These are phyloP conservation scores for Tenthredo amoena DNA, from an alignment of 2,888 invertebrate species.

Conservation along the genomic window DNA sequence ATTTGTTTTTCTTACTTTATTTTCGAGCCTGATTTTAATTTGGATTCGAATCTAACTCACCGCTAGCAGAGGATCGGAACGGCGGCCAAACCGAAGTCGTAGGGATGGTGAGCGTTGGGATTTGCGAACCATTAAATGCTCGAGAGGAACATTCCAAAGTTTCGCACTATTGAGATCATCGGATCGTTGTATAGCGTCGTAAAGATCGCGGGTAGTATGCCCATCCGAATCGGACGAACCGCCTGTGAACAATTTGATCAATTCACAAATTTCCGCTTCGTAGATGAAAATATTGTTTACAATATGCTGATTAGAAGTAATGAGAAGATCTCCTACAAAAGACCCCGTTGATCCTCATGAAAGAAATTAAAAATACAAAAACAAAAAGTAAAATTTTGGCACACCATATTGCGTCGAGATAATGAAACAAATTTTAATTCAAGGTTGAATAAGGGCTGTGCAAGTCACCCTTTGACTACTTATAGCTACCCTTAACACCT, in stretches of 20 bases:
- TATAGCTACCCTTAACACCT: not conserved
- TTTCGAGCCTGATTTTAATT: not conserved
- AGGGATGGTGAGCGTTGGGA: slow-evolving; percentile 72
- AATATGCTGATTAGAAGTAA: not conserved
- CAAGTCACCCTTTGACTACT: not conserved
- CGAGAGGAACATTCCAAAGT: slow-evolving; percentile 58
- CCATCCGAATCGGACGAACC: slow-evolving; percentile 16
- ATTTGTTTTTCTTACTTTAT: not conserved
- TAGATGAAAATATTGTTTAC: not conserved
- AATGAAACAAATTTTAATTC: not conserved
- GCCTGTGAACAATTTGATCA: slow-evolving; percentile 1
- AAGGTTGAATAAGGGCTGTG: not conserved
- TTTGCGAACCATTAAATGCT: slow-evolving; percentile 72
- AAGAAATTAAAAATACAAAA: not conserved
- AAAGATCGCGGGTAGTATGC: slow-evolving; percentile 3
- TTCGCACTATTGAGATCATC: slow-evolving; percentile 16
- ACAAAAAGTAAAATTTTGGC: not conserved
- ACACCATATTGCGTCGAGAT: not conserved
- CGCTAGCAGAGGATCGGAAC: slow-evolving; percentile 64
- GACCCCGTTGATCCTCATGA: not conserved
- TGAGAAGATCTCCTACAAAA: not conserved
- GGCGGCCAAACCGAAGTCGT: slow-evolving; percentile 71
- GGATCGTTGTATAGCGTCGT: slow-evolving; percentile 21
- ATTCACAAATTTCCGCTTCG: not conserved
- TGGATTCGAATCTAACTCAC: not conserved